These are phyloP conservation scores for Tangara arthus DNA, from an alignment of 2,797 vertebrate species.

Conservation along the genomic window DNA sequence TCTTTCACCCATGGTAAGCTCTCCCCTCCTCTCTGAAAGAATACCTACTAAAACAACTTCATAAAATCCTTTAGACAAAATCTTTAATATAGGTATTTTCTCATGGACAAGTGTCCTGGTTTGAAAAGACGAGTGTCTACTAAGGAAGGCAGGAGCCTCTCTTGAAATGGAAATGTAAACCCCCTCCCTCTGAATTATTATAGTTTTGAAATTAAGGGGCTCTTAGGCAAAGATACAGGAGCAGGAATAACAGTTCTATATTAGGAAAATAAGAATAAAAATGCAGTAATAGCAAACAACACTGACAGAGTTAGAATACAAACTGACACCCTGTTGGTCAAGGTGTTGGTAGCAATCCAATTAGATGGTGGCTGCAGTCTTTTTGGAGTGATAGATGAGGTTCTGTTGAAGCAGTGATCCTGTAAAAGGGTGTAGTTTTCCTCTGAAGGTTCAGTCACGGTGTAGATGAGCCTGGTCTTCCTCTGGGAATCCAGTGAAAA, in stretches of 20 bases:
- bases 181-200: background rate
- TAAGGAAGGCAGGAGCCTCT: background rate
- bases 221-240: background rate
- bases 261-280: background rate
- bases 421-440: background rate
- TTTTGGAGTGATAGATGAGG: background rate
- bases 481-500: background rate
- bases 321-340: background rate
- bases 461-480: background rate
- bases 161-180: background rate
- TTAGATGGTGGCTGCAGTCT: background rate
- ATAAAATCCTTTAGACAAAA: background rate
- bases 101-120: background rate
- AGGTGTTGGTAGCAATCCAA: background rate
- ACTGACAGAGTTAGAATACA: background rate
- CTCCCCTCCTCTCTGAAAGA: background rate
- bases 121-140: background rate
- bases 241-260: background rate
- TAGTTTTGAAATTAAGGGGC: background rate
- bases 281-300: background rate
- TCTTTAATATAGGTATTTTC: background rate
- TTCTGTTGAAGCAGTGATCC: background rate
- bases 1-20: background rate
- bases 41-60: background rate
- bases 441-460: background rate